Evolutionary conservation across 1,140 invertebrate species (phyloP).

Genomic region (Trichomalopsis sarcophagae): DNA sequence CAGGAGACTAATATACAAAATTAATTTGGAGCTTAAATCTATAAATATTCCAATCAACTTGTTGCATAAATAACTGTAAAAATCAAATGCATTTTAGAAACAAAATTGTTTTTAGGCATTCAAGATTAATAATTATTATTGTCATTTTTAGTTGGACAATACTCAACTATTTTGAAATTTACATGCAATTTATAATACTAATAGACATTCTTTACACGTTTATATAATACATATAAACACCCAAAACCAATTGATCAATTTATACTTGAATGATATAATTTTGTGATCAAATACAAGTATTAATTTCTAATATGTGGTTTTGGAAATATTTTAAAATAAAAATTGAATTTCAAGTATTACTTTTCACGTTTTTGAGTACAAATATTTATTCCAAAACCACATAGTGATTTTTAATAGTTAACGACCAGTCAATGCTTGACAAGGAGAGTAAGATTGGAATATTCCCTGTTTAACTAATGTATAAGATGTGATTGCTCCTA

Average conservation of each 20-base stretch:
- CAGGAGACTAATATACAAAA: not conserved
- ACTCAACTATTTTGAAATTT: not conserved
- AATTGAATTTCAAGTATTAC: not conserved
- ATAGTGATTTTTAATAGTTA: constrained; percentile 42
- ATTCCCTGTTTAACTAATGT: constrained; percentile 82
- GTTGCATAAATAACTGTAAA: not conserved
- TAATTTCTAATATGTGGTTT: too few relatives aligned
- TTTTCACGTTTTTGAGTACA: not conserved
- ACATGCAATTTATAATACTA: too few relatives aligned
- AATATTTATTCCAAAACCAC: not conserved
- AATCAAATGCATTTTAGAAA: not conserved
- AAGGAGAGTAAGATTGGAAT: constrained; percentile 75
- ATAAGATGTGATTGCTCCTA: constrained; percentile 86
- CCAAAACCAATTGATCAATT: too few relatives aligned
- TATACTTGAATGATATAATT: too few relatives aligned
- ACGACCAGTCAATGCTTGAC: constrained; percentile 50
- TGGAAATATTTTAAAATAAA: not conserved
- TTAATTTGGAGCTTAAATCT: not conserved
- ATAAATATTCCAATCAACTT: not conserved
- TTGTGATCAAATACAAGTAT: too few relatives aligned
- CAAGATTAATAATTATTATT: not conserved
- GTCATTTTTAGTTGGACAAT: not conserved
- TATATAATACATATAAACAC: too few relatives aligned
- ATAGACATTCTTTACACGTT: too few relatives aligned
- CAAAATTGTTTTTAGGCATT: not conserved